phyloP scores from a whole-genome alignment of 2,113 vertebrate genomes.

The Procavia capensis region DNA sequence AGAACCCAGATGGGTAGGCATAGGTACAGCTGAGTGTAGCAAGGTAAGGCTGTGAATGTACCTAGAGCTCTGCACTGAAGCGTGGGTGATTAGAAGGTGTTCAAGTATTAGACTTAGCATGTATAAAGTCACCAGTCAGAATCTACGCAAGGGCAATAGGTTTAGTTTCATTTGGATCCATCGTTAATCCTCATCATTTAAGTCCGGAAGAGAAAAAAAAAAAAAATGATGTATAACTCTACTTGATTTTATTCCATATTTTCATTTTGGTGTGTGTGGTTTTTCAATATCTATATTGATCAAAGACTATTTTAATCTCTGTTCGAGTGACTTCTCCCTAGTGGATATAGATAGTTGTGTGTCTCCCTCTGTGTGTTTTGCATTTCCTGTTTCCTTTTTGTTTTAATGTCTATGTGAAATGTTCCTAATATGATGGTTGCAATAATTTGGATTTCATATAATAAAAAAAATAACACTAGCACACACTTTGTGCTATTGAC shows the following conservation, averaged over 20 bases:
- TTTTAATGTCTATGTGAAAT: conserved; percentile 64
- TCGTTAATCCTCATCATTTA: not conserved
- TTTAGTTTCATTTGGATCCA: no score
- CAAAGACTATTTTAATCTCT: not conserved
- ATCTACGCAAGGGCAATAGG: no score
- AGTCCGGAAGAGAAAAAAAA: not conserved
- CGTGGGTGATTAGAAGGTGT: not conserved
- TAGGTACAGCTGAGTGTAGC: not conserved
- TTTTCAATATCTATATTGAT: conserved; percentile 52
- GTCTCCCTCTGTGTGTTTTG: not conserved
- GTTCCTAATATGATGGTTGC: conserved; percentile 46
- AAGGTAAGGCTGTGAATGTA: not conserved
- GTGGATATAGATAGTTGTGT: not conserved
- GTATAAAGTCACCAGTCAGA: not conserved
- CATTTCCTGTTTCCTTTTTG: conserved; percentile 56
- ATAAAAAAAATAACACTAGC: conserved; percentile 65
- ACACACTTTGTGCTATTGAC: conserved; percentile 14
- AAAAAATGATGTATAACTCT: not conserved
- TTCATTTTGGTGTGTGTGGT: not conserved
- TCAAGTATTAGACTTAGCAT: not conserved
- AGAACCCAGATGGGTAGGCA: not conserved
- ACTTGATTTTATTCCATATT: conserved; percentile 22
- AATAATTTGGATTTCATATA: conserved; percentile 65
- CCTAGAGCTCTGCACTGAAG: not conserved
- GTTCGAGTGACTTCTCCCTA: conserved; percentile 33